Conservation (phyloP, 2,888 invertebrate species). For the Alviniconcha strummeri region DNA sequence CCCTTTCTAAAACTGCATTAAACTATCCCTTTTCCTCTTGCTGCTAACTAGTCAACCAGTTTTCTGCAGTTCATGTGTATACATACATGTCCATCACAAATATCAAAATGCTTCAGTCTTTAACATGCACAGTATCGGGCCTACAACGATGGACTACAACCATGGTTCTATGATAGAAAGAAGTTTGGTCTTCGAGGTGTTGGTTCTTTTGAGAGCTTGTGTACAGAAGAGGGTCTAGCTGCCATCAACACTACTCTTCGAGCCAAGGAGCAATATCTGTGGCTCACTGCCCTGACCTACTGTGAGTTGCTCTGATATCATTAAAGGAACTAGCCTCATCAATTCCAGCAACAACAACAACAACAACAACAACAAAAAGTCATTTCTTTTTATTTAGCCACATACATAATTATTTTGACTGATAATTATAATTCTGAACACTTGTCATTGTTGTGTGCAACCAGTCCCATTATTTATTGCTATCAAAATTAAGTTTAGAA, state of each 20-base stretch:
- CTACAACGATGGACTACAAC: conserved; percentile 71
- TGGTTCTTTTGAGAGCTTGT: conserved; percentile 58
- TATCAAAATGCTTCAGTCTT: not conserved
- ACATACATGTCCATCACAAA: too few relatives aligned
- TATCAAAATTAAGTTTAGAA: too few relatives aligned
- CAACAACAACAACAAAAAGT: not conserved
- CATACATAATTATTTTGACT: too few relatives aligned
- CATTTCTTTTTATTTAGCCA: too few relatives aligned
- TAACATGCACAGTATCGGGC: conserved; percentile 59
- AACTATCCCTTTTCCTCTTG: too few relatives aligned
- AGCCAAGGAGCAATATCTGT: conserved; percentile 65
- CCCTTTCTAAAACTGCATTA: not conserved
- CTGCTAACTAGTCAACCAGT: too few relatives aligned
- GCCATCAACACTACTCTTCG: conserved; percentile 67
- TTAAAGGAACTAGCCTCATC: too few relatives aligned
- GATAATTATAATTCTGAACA: too few relatives aligned
- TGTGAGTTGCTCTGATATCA: conserved; percentile 59
- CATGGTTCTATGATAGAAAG: conserved; percentile 69
- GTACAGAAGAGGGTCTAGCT: conserved; percentile 71
- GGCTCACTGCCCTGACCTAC: conserved; percentile 68
- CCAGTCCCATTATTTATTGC: too few relatives aligned
- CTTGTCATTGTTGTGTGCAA: too few relatives aligned
- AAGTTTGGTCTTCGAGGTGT: conserved; percentile 64
- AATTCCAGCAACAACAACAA: not conserved
- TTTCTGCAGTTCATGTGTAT: too few relatives aligned